Evolutionary conservation across 2,113 vertebrate species (phyloP), one percentile per base, ranked within the genome.

Genomic region (Cathartes aura): DNA sequence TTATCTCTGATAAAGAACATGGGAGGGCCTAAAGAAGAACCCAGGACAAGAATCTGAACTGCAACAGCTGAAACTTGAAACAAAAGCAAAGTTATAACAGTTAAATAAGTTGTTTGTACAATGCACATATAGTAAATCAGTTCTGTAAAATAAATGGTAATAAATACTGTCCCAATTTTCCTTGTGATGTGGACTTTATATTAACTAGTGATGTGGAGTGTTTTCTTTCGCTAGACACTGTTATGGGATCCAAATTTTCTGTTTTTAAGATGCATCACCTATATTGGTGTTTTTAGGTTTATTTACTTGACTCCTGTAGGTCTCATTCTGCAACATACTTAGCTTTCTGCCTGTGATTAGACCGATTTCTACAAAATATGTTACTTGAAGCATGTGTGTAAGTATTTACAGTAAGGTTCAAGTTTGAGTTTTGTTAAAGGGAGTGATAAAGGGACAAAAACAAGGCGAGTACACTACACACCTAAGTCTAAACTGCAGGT

Each of bases 1-100:
- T 95, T 40, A 88, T 83, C 74, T 96, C 71, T 94, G 82, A 93
- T 95, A 95, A 97, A 96, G 90, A 94, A 78, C 29, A 79, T 67
- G 67, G 18, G 90, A 82, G 40, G 16, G 5, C 84, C 95, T 91
- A 68, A 97, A 81, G 52, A 86, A 86, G 66, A 85, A 64, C 15
- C 58, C 59, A 45, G 30, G 63, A 71, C 30, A 70, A 90, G 64
- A 74, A 67, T 86, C 29, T 89, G 84, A 96, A 63, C 36, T 45
- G 29, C 73, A 96, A 66, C 42, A 89, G 53, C 78, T 93, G 78
- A 93, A 93, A 80, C 11, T 58, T 91, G 34, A 74, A 91, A 90
- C 20, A 82, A 86, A 89, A 80, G 3, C 8, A 3, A 53, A 34
- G 6, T 73, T 62, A 2, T 27, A 76, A 26, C 24, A 47, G 15